A percentile compares a stretch with the other conserved stretches of the same genome.
Evolutionary conservation across 2,888 invertebrate genomes (phyloP).

Genomic region (Watsonalla cultraria): DNA sequence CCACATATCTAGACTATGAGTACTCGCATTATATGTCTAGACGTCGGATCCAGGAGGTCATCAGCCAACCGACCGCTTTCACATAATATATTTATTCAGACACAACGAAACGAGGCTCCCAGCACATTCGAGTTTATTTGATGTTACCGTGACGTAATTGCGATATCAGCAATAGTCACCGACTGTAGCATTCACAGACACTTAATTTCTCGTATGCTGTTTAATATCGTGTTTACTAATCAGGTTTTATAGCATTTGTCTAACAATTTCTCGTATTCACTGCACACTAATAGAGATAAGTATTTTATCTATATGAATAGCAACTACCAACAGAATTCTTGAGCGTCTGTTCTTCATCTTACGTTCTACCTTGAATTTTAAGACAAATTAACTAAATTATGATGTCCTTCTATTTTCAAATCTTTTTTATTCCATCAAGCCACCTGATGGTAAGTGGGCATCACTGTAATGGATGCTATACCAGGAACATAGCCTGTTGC

Average conservation of each 20-base stretch:
- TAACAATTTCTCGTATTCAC: not conserved
- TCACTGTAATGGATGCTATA: too few species aligned
- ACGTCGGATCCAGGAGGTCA: conserved; percentile 71
- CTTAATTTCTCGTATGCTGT: conserved; percentile 12
- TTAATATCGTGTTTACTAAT: not conserved
- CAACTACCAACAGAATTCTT: too few species aligned
- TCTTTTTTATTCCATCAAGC: too few species aligned
- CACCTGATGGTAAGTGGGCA: too few species aligned
- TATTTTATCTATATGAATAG: too few species aligned
- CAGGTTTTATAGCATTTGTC: not conserved
- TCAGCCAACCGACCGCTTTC: conserved; percentile 59
- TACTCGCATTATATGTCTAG: conserved; percentile 54
- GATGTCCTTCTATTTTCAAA: too few species aligned
- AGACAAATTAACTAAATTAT: too few species aligned
- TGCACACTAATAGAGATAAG: too few species aligned
- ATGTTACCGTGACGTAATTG: conserved; percentile 54
- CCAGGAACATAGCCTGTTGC: too few species aligned
- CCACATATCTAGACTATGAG: conserved; percentile 67
- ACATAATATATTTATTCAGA: conserved; percentile 48
- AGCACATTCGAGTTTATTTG: conserved; percentile 30
- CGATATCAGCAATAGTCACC: conserved; percentile 41
- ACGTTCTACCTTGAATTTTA: too few species aligned
- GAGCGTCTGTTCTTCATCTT: too few species aligned
- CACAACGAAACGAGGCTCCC: conserved; percentile 41
- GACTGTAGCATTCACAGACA: conserved; percentile 21